Evolutionary conservation across 2,113 vertebrate genomes (phyloP).

Genomic region (Pelecanoides urinatrix): DNA sequence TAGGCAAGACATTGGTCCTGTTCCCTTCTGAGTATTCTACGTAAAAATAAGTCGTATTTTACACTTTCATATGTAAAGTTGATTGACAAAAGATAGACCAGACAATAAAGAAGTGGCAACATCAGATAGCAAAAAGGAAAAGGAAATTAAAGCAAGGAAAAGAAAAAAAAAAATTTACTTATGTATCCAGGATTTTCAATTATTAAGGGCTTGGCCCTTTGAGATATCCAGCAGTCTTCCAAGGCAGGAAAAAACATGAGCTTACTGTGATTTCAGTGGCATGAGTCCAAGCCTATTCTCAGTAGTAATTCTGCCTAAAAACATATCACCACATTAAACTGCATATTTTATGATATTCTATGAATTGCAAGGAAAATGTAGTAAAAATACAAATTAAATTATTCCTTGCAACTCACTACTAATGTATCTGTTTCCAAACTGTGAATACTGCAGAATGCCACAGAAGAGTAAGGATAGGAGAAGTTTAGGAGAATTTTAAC

Average conservation of each 20-base stretch:
- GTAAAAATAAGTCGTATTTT: not conserved
- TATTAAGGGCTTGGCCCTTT: not conserved
- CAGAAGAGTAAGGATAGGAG: not conserved
- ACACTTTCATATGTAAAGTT: not conserved
- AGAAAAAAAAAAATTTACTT: accelerated
- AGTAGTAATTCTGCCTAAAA: not conserved
- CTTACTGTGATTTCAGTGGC: not conserved
- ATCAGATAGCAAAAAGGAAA: not conserved
- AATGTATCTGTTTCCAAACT: not conserved
- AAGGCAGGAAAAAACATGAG: not conserved
- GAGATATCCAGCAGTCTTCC: not conserved
- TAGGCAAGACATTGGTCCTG: not conserved
- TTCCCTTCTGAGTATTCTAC: not conserved
- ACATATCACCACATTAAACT: not conserved
- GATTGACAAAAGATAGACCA: not conserved
- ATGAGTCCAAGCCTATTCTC: not conserved
- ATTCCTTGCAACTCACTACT: not conserved
- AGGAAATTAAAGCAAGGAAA: not conserved
- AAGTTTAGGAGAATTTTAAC: not conserved
- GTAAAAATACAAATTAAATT: not conserved
- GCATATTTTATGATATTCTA: not conserved
- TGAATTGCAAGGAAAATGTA: not conserved
- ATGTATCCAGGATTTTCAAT: not conserved
- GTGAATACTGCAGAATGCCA: not conserved
- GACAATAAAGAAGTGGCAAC: not conserved